Base-by-base conservation (phyloP, 2,797 vertebrate species). In the Setipinna tenuifilis region DNA sequence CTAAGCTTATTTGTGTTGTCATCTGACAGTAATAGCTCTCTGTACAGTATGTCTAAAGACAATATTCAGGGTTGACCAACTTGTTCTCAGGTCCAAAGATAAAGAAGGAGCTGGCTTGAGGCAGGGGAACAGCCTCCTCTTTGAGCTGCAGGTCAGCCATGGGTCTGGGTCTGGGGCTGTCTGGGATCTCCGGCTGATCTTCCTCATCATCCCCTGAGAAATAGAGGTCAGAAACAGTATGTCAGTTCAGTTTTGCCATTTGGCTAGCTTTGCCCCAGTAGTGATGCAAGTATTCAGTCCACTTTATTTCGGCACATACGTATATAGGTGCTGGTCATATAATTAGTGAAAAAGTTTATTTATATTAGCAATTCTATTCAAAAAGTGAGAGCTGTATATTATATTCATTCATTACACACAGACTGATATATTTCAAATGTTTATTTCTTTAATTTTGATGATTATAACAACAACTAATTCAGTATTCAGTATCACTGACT, bases 11-110 rank as follows among this genome's bases (percentile, higher is more conserved):
- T 25, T 21, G 21, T n/a, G 6, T 6, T 61, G 21, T 23, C 59
- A 6, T n/a, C 61, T 61, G 6, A 23, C 59, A 31, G 10, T 68
- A 7, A 68, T 16, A 54, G 50, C 50, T 54, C 2, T 17, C 58
- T 71, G 28, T 71, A n/a, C 65, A 2, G 35, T 31, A 71, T 31
- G 65, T 2, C 25, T 31, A 28, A 14, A 6, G 65, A 31, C 31
- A 16, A 25, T 78, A 10, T 17, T 44, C 7, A 31, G 28, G 3
- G 6, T 65, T 68, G 21, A 62, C 96, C 84, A 93, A 99, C 98
- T 98, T 99, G 94, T 99, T 99, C 87, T 98, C 97, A 85, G 98
- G 98, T 87, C 98, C 97, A 89, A 99, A 99, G 91, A 99, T 97
- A 91, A 97, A 99, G 93, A 99, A 99, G 83, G 98, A 95, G 87